Conservation (phyloP, 2,113 vertebrate species). For the Rynchops niger region DNA sequence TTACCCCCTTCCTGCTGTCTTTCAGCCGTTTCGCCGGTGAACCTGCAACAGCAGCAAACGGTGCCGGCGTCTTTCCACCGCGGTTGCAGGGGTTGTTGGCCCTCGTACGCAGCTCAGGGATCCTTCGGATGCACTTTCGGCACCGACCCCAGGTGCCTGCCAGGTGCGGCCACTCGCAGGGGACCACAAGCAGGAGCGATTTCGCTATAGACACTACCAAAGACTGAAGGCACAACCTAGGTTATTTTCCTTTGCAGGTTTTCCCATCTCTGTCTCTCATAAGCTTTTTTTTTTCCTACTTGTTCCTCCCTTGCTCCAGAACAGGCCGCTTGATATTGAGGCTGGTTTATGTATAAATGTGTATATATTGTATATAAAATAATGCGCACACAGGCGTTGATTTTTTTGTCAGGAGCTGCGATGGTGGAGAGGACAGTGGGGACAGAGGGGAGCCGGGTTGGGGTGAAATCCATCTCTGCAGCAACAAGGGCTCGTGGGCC, state of each 20-base stretch:
- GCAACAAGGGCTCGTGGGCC: rapidly evolving
- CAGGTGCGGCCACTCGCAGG: rapidly evolving
- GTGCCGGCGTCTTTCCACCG: no score
- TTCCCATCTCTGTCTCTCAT: background rate
- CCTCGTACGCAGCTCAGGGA: no score
- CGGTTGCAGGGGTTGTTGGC: no score
- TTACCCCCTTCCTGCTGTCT: background rate
- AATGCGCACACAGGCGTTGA: rapidly evolving
- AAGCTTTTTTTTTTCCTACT: background rate
- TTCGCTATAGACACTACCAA: background rate
- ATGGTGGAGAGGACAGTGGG: background rate
- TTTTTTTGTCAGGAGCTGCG: rapidly evolving
- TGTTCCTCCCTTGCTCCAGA: rapidly evolving
- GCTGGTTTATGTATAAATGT: background rate
- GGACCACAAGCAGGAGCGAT: background rate
- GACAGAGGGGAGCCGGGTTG: background rate
- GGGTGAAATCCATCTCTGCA: background rate
- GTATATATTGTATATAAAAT: background rate
- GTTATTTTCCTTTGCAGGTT: background rate
- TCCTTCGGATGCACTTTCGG: no score
- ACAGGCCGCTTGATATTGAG: background rate
- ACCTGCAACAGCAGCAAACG: no score
- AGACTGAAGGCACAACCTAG: background rate
- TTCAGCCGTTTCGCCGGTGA: background rate
- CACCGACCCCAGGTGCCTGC: background rate